Percentiles rank a stretch among this genome's conserved stretches.
Evolutionary conservation across 2,113 vertebrate species (phyloP).

Genomic region (Brachyhypopomus occidentalis): DNA sequence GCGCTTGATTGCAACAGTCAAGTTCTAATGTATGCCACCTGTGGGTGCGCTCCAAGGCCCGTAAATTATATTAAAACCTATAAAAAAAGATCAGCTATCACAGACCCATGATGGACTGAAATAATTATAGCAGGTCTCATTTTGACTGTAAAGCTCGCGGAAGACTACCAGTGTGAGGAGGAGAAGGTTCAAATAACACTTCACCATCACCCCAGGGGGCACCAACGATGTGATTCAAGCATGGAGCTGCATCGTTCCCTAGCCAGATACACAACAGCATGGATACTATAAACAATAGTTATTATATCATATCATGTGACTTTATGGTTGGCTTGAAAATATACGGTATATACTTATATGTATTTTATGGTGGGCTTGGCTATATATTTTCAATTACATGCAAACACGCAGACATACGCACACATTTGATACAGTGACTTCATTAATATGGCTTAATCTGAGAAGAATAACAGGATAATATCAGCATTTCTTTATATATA

Average conservation of each 20-base stretch:
- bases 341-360: constrained; percentile 1
- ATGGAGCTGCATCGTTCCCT: neutral
- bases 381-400: neutral
- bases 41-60: constrained; percentile 58
- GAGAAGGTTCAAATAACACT: constrained; percentile 35
- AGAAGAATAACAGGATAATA: no score
- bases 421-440: no score
- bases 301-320: constrained; percentile 34
- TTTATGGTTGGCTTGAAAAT: neutral
- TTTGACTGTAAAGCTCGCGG: constrained; percentile 51
- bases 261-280: constrained; percentile 22
- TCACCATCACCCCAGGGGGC: constrained; percentile 9
- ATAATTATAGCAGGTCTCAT: constrained; percentile 53
- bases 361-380: neutral
- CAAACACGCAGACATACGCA: no score
- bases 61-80: constrained; percentile 61
- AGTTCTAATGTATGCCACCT: constrained; percentile 60
- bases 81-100: constrained; percentile 55
- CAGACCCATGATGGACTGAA: constrained; percentile 52
- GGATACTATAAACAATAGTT: constrained; percentile 38
- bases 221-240: constrained; percentile 32
- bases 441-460: no score
- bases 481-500: no score
- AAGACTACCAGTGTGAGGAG: constrained; percentile 37
- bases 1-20: constrained; percentile 59